Evolutionary conservation across 2,888 invertebrate species (phyloP).

Genomic region (Desoria tigrina): DNA sequence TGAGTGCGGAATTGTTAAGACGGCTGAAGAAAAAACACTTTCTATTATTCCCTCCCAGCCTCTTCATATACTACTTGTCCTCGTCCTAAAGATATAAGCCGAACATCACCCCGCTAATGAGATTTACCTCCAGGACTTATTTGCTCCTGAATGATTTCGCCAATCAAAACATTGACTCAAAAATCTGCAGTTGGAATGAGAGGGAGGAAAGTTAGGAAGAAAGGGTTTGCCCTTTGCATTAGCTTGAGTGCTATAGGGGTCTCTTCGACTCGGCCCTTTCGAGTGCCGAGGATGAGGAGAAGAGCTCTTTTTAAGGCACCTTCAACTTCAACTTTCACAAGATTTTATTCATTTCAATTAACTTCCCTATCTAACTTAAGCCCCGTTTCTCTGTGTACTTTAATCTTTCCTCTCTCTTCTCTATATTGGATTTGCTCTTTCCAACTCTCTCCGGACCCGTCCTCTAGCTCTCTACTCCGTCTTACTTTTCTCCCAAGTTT

Average conservation of each 20-base stretch:
- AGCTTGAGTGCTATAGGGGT: not conserved
- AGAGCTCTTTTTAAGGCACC: not conserved
- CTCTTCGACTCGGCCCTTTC: not conserved
- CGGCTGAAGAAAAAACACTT: constrained; percentile 13
- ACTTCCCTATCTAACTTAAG: not conserved
- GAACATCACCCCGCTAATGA: constrained; percentile 42
- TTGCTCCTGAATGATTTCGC: constrained; percentile 52
- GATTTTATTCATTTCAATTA: constrained; percentile 10
- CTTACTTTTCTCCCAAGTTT: too few species aligned
- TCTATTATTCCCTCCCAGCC: not conserved
- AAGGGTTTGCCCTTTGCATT: too few species aligned
- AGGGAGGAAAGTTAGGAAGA: constrained; percentile 14
- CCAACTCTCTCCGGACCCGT: too few species aligned
- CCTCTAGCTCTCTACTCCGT: too few species aligned
- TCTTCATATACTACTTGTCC: not conserved
- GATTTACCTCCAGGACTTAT: constrained; percentile 53
- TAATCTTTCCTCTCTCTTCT: too few species aligned
- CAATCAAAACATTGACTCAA: constrained; percentile 53
- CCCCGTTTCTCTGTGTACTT: not conserved
- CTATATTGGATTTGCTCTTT: too few species aligned
- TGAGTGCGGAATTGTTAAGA: too few species aligned
- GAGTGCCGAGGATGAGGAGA: not conserved
- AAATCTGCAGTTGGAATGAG: constrained; percentile 48
- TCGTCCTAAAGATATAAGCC: too few species aligned
- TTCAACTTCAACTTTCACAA: not conserved